These are phyloP conservation scores for Trogon melanurus DNA, from an alignment of 2,113 vertebrate species.

Conservation along the genomic window DNA sequence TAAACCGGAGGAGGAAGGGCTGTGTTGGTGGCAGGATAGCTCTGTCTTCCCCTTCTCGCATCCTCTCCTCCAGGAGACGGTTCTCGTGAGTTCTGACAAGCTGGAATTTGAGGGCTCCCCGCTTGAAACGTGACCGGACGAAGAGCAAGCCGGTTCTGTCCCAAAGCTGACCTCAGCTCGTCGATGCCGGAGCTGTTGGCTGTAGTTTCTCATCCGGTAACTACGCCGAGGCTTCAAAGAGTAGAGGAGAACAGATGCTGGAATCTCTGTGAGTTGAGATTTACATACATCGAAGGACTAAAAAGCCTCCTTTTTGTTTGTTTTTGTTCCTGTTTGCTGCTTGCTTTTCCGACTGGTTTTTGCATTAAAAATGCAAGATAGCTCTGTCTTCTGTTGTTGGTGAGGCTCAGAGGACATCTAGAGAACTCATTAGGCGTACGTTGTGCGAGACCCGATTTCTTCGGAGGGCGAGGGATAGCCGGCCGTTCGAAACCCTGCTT, in stretches of 20 bases:
- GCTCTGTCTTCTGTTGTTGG: constrained; percentile 39
- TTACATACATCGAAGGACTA: constrained; percentile 44
- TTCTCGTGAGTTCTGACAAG: neutral
- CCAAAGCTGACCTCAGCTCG: neutral
- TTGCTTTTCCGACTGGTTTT: constrained; percentile 38
- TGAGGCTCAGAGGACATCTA: constrained; percentile 65
- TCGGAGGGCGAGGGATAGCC: neutral
- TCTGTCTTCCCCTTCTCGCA: neutral
- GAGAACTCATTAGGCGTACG: constrained; percentile 60
- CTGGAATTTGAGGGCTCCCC: neutral
- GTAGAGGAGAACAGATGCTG: neutral
- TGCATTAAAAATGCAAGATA: constrained; percentile 65
- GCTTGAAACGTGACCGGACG: neutral
- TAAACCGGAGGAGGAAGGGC: neutral
- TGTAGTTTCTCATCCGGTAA: neutral
- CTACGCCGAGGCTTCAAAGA: neutral
- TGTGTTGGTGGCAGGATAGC: neutral
- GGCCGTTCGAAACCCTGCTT: constrained; percentile 9
- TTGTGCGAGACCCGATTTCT: constrained; percentile 1
- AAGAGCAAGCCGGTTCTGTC: neutral
- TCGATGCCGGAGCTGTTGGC: neutral
- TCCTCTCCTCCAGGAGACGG: neutral
- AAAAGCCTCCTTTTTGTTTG: constrained; percentile 53
- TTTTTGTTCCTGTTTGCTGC: constrained; percentile 51
- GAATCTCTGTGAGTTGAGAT: constrained; percentile 22